phyloP scores from a whole-genome alignment of 2,797 vertebrate species.

The Vultur gryphus region DNA sequence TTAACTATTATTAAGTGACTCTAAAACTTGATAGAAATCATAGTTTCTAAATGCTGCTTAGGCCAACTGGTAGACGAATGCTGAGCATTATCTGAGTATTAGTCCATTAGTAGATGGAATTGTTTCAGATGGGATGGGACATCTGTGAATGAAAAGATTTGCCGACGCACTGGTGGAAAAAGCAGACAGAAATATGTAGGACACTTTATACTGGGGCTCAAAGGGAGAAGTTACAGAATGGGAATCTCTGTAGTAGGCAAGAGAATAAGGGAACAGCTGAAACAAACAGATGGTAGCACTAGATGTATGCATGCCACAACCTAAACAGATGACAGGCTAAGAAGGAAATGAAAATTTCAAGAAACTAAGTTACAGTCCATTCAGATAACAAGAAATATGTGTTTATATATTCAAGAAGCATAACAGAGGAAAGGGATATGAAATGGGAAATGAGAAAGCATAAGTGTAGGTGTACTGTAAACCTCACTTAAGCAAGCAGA shows the following conservation, averaged over 20 bases:
- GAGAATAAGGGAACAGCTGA: background rate
- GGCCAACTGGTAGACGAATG: rapidly evolving
- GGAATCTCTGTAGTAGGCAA: background rate
- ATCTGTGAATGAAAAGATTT: background rate
- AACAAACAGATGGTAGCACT: background rate
- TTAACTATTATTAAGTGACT: background rate
- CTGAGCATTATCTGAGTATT: background rate
- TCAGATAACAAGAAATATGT: background rate
- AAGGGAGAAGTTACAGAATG: background rate
- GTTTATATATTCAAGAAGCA: background rate
- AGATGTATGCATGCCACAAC: background rate
- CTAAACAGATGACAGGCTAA: background rate
- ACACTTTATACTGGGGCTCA: background rate
- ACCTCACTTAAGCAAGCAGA: background rate
- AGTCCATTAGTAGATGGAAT: background rate
- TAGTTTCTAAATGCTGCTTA: background rate
- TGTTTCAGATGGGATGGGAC: background rate
- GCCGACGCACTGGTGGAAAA: background rate
- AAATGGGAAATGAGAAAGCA: background rate
- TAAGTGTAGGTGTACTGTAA: background rate
- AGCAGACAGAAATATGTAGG: background rate
- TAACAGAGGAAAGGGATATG: background rate
- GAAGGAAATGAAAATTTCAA: background rate
- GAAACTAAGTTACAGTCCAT: background rate
- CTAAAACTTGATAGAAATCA: background rate